These are phyloP conservation scores for Oedothorax gibbosus DNA, from an alignment of 1,140 invertebrate species.

Conservation along the genomic window DNA sequence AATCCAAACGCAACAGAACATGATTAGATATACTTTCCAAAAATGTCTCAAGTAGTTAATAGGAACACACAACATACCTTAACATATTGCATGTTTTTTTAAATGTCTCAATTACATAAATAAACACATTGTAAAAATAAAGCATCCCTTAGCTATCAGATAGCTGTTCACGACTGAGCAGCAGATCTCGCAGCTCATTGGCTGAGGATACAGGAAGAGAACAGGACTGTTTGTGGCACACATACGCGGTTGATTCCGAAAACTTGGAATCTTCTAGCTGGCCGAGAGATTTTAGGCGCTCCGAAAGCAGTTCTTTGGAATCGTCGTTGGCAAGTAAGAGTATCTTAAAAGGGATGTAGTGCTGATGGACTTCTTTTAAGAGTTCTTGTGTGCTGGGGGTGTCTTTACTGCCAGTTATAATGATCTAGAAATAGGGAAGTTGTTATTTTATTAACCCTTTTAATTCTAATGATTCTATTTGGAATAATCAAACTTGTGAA, in stretches of 20 bases:
- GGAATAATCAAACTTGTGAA: background rate
- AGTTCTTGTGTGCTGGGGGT: slow-evolving; percentile 63
- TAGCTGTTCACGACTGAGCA: slow-evolving; percentile 14
- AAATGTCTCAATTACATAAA: slow-evolving; percentile 2
- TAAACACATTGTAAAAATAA: background rate
- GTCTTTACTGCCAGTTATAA: slow-evolving; percentile 65
- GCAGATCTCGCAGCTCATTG: slow-evolving; percentile 72
- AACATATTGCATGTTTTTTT: background rate
- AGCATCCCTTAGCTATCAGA: slow-evolving; percentile 23
- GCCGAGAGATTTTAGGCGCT: slow-evolving; percentile 47
- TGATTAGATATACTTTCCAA: too few species aligned
- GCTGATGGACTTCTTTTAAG: slow-evolving; percentile 48
- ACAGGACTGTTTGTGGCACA: slow-evolving; percentile 84
- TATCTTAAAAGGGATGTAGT: slow-evolving; percentile 59
- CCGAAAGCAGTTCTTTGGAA: slow-evolving; percentile 18
- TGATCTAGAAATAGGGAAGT: slow-evolving; percentile 65
- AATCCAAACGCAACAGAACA: too few species aligned
- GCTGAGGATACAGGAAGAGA: slow-evolving; percentile 81
- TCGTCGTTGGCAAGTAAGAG: slow-evolving; percentile 38
- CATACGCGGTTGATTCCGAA: slow-evolving; percentile 79
- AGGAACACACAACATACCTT: too few species aligned
- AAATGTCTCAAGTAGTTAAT: too few species aligned
- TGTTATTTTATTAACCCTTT: too few species aligned
- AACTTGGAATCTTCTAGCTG: slow-evolving; percentile 61
- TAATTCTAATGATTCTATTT: background rate